These are phyloP conservation scores for Agonopterix arenella DNA, from an alignment of 2,888 invertebrate species.

Conservation along the genomic window DNA sequence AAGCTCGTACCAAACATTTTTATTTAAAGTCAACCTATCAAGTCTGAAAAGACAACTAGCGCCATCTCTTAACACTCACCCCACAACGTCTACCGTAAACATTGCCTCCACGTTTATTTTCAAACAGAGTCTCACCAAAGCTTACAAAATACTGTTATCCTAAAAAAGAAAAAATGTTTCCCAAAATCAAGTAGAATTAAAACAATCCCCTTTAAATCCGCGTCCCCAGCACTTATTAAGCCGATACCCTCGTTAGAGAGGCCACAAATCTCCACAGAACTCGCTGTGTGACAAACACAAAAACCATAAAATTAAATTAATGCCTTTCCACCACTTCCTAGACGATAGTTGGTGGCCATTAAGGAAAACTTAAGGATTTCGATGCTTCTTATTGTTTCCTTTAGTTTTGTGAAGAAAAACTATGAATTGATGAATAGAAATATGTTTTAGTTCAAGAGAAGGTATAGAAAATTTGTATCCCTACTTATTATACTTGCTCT, in stretches of 20 bases:
- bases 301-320: conserved; percentile 77
- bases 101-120: no score
- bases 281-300: conserved; percentile 73
- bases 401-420: neutral
- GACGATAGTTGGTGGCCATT: conserved; percentile 50
- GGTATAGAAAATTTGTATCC: no score
- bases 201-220: conserved; percentile 13
- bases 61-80: no score
- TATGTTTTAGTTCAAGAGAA: no score
- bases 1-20: no score
- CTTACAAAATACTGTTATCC: neutral
- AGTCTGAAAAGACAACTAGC: no score
- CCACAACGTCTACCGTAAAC: no score
- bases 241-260: conserved; percentile 52
- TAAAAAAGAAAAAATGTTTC: conserved; percentile 1
- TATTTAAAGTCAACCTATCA: no score
- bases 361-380: conserved; percentile 44
- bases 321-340: conserved; percentile 53
- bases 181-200: conserved; percentile 12
- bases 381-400: conserved; percentile 10
- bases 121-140: no score
- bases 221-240: conserved; percentile 42
- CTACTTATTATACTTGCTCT: no score
- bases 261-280: conserved; percentile 65
- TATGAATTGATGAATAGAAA: no score